Evolutionary conservation across 2,113 vertebrate genomes (phyloP).

Genomic region (Todiramphus saurophagus): DNA sequence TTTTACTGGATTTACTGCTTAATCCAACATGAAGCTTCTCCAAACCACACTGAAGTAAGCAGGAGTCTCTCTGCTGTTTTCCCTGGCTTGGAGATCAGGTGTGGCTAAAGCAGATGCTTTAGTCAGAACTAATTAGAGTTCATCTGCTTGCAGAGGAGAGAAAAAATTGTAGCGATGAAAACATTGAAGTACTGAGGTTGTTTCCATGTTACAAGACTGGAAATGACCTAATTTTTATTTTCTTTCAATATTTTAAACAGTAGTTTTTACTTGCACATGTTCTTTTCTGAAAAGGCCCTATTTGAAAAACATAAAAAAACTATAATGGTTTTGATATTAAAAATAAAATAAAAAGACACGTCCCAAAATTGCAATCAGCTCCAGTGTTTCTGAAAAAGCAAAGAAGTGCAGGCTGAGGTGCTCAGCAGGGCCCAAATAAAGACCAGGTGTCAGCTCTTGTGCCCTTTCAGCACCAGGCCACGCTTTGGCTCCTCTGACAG

Average conservation of each 20-base stretch:
- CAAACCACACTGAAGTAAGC: neutral
- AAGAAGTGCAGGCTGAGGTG: neutral
- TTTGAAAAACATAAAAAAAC: neutral
- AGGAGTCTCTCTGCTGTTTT: neutral
- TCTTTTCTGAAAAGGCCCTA: neutral
- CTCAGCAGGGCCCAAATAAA: neutral
- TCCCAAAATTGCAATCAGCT: neutral
- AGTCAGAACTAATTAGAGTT: conserved; percentile 16
- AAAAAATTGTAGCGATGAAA: neutral
- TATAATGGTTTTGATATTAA: neutral
- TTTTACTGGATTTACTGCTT: neutral
- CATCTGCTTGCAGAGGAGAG: neutral
- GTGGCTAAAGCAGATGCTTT: conserved; percentile 16
- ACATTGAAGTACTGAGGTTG: neutral
- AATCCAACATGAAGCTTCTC: neutral
- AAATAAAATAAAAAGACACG: neutral
- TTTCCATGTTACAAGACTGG: neutral
- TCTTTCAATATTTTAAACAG: neutral
- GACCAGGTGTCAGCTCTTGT: neutral
- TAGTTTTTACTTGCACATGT: neutral
- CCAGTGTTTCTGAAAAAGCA: neutral
- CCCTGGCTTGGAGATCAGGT: neutral
- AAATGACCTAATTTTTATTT: neutral
- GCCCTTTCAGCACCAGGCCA: neutral
- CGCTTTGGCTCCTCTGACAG: neutral